Percentiles rank a stretch among this genome's conserved stretches.
phyloP scores from a whole-genome alignment of 2,797 vertebrate genomes.

The Varecia variegata region DNA sequence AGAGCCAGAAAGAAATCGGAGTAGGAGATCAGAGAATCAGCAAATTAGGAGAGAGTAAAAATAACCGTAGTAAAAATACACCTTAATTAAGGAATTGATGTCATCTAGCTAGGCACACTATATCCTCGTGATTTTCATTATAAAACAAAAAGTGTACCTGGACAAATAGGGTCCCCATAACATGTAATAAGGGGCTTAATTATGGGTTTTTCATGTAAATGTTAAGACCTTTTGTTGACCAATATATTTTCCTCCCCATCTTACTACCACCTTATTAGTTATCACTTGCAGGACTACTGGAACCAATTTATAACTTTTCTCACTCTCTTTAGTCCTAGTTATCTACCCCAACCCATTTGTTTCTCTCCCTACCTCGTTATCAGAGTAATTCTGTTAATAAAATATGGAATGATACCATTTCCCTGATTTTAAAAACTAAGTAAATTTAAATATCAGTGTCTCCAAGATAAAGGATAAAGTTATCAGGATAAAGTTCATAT shows the following conservation, averaged over 20 bases:
- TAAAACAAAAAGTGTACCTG: background rate
- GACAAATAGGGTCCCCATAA: background rate
- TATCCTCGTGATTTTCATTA: background rate
- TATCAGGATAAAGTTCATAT: background rate
- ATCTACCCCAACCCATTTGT: fast-evolving
- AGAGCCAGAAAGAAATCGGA: conserved; percentile 31
- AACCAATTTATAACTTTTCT: background rate
- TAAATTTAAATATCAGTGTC: background rate
- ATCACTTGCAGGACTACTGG: background rate
- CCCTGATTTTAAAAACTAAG: background rate
- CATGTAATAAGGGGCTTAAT: background rate
- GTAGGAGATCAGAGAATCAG: conserved; percentile 54
- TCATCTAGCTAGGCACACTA: background rate
- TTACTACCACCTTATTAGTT: fast-evolving
- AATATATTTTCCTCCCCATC: background rate
- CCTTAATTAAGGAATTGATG: conserved; percentile 43
- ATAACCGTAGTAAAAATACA: background rate
- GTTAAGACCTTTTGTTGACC: background rate
- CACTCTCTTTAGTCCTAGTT: background rate
- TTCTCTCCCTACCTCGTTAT: background rate
- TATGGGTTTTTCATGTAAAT: background rate
- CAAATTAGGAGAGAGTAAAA: conserved; percentile 56
- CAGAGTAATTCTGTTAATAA: background rate
- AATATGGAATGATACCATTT: background rate
- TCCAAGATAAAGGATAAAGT: background rate